Conservation (phyloP, 2,888 invertebrate species). For the Galeruca laticollis region DNA sequence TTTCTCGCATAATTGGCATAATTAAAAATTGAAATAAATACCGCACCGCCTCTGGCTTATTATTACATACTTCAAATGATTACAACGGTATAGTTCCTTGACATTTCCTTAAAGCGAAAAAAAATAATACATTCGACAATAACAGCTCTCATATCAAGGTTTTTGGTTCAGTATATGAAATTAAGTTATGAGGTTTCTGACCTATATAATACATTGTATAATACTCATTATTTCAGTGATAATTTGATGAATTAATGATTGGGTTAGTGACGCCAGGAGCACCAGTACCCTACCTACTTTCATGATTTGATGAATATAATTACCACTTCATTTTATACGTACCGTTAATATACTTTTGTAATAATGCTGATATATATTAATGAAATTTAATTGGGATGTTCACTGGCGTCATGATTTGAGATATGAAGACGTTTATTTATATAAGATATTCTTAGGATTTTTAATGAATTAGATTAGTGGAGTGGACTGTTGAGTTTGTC, state of each 20-base stretch:
- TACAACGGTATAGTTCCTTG: not conserved
- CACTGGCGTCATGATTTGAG: too few species aligned
- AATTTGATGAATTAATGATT: not conserved
- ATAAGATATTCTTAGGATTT: too few species aligned
- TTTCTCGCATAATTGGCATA: too few species aligned
- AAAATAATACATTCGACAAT: not conserved
- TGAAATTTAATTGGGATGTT: too few species aligned
- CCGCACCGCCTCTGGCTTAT: not conserved
- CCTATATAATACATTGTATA: not conserved
- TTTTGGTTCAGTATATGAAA: not conserved
- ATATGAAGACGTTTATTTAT: too few species aligned
- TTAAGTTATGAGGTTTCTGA: constrained; percentile 8
- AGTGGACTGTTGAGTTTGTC: too few species aligned
- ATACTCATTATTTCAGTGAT: not conserved
- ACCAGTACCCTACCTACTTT: not conserved
- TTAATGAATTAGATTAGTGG: too few species aligned
- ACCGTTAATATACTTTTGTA: too few species aligned
- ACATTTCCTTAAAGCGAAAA: not conserved
- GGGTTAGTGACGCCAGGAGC: not conserved
- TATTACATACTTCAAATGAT: not conserved
- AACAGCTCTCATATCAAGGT: not conserved
- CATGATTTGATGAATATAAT: too few species aligned
- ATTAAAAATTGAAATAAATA: not conserved
- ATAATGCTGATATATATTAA: too few species aligned
- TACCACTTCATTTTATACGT: too few species aligned